Percentiles rank a stretch among this genome's conserved stretches.
These are phyloP conservation scores for Pyrochroa serraticornis DNA, from an alignment of 2,888 invertebrate genomes.

Conservation along the genomic window DNA sequence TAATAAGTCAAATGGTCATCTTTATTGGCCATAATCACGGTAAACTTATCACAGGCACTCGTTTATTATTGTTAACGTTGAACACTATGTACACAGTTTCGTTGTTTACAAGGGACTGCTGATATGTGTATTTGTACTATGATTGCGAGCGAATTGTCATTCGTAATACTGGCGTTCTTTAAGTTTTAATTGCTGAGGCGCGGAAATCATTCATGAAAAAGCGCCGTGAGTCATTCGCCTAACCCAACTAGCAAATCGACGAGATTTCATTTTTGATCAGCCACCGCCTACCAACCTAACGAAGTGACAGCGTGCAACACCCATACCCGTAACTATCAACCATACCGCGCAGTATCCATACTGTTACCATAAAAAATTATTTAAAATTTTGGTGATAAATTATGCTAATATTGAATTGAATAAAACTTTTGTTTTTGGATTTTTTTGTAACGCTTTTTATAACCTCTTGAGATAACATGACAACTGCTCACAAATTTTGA, in stretches of 20 bases:
- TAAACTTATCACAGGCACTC: constrained; percentile 29
- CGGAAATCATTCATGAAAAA: constrained; percentile 28
- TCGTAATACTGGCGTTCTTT: constrained; percentile 23
- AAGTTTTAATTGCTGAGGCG: constrained; percentile 13
- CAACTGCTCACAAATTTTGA: too few species aligned
- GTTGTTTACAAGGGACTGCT: constrained; percentile 44
- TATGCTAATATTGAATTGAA: too few species aligned
- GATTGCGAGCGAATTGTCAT: constrained; percentile 28
- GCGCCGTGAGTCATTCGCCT: constrained; percentile 30
- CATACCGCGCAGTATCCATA: constrained; percentile 17
- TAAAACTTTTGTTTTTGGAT: too few species aligned
- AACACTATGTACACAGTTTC: constrained; percentile 39
- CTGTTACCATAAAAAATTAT: too few species aligned
- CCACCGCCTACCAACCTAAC: constrained; percentile 19
- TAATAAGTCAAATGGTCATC: constrained; percentile 74
- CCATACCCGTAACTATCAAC: not conserved
- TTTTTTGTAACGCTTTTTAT: too few species aligned
- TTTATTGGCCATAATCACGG: constrained; percentile 59
- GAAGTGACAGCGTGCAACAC: constrained; percentile 7
- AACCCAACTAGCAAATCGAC: constrained; percentile 26
- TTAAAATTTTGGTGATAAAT: too few species aligned
- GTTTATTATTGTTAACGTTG: constrained; percentile 9
- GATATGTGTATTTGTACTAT: constrained; percentile 52
- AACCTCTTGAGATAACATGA: too few species aligned
- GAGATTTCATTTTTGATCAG: constrained; percentile 20